Evolutionary conservation across 2,113 vertebrate species (phyloP).

Genomic region (Globicephala melas): DNA sequence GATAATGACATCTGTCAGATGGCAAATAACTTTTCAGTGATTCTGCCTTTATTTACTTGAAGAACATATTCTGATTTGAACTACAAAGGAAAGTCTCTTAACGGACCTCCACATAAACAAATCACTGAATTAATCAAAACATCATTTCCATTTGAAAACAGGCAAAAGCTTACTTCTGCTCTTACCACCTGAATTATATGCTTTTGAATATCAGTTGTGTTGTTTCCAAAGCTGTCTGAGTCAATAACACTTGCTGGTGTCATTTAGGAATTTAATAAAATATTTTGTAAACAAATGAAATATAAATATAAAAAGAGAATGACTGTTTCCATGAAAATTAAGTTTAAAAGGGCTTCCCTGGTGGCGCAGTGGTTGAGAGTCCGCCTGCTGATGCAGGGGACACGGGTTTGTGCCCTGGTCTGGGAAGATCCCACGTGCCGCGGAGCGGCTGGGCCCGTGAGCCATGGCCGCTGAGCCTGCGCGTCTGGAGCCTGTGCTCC

Average conservation of each 20-base stretch:
- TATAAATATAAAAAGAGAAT: not conserved
- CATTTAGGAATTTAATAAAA: slow-evolving; percentile 37
- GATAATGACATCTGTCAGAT: slow-evolving; percentile 2
- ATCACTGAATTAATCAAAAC: not conserved
- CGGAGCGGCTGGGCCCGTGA: no score
- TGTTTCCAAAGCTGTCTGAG: slow-evolving; percentile 9
- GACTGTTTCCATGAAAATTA: not conserved
- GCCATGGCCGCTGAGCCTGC: no score
- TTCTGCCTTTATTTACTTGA: slow-evolving; percentile 6
- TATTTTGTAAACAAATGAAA: not conserved
- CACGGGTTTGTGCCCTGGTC: no score
- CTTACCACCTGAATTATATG: not conserved
- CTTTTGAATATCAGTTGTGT: not conserved
- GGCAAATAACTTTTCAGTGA: not conserved
- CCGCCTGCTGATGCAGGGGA: no score
- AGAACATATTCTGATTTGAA: slow-evolving; percentile 26
- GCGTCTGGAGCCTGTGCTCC: no score
- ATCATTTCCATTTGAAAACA: slow-evolving; percentile 25
- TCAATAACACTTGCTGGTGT: not conserved
- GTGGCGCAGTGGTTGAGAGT: no score
- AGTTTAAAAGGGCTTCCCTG: not conserved
- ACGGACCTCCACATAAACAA: not conserved
- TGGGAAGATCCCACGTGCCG: no score
- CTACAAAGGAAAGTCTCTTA: not conserved
- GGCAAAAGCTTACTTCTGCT: not conserved